phyloP scores from a whole-genome alignment of 2,113 vertebrate genomes.

The Trematocara zebra region DNA sequence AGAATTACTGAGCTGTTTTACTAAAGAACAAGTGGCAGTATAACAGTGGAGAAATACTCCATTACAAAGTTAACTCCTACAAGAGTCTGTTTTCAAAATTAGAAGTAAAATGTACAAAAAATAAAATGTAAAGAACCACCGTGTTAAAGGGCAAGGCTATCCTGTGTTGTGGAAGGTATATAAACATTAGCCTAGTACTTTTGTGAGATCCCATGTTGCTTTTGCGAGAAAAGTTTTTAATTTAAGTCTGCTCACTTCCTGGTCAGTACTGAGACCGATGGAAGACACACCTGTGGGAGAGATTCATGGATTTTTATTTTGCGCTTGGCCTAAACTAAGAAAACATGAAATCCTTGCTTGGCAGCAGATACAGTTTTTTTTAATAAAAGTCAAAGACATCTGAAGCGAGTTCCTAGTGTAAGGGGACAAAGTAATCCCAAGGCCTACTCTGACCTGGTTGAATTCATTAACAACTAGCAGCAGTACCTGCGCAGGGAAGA shows the following conservation, averaged over 20 bases:
- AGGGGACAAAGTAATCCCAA: background rate
- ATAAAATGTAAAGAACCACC: accelerated
- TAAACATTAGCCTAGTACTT: background rate
- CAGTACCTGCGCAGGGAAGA: accelerated
- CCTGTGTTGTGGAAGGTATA: background rate
- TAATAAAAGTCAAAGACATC: background rate
- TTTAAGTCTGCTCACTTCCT: accelerated
- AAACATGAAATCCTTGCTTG: accelerated
- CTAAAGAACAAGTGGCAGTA: background rate
- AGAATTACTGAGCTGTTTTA: background rate
- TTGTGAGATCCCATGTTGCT: background rate
- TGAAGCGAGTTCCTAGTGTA: background rate
- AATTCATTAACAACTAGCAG: background rate
- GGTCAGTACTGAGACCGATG: background rate
- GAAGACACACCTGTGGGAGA: background rate
- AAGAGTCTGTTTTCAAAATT: background rate
- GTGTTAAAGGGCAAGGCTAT: background rate
- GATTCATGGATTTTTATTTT: background rate
- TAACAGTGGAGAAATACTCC: accelerated
- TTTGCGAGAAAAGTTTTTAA: accelerated
- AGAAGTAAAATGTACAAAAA: background rate
- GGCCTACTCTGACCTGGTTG: background rate
- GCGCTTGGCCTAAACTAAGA: background rate
- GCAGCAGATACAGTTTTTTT: background rate
- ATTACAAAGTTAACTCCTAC: background rate